phyloP scores from a whole-genome alignment of 2,797 vertebrate species.

The Pipistrellus kuhlii region DNA sequence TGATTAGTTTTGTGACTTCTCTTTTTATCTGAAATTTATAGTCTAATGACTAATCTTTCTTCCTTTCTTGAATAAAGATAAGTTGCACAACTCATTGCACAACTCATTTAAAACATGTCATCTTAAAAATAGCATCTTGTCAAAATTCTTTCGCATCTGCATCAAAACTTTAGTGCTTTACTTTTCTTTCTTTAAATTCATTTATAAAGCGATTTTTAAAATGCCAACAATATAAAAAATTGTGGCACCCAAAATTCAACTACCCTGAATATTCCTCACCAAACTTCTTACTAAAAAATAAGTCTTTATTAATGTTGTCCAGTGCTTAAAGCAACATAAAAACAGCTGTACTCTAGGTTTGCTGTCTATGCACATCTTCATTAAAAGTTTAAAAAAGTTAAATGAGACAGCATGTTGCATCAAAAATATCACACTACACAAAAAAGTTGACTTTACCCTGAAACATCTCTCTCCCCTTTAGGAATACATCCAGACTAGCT shows the following conservation, averaged over 20 bases:
- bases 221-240: conserved; percentile 85
- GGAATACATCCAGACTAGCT: conserved; percentile 86
- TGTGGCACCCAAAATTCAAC: conserved; percentile 86
- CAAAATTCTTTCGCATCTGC: conserved; percentile 85
- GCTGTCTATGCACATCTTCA: conserved; percentile 86
- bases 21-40: conserved; percentile 87
- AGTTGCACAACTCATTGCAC: conserved; percentile 89
- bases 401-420: conserved; percentile 86
- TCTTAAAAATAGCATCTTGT: conserved; percentile 86
- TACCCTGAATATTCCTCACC: conserved; percentile 86
- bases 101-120: conserved; percentile 88
- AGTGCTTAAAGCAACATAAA: conserved; percentile 86
- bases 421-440: conserved; percentile 87
- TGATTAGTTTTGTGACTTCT: conserved; percentile 87
- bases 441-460: conserved; percentile 85
- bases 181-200: conserved; percentile 85
- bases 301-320: conserved; percentile 83
- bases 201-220: conserved; percentile 85
- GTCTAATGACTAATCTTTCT: conserved; percentile 87
- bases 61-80: conserved; percentile 87
- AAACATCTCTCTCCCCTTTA: conserved; percentile 84
- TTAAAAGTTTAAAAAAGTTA: conserved; percentile 86
- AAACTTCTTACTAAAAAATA: conserved; percentile 85
- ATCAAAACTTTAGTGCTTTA: conserved; percentile 87
- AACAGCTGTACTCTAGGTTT: conserved; percentile 83